These are phyloP conservation scores for Onthophagus taurus DNA, from an alignment of 1,140 invertebrate species.

Conservation along the genomic window DNA sequence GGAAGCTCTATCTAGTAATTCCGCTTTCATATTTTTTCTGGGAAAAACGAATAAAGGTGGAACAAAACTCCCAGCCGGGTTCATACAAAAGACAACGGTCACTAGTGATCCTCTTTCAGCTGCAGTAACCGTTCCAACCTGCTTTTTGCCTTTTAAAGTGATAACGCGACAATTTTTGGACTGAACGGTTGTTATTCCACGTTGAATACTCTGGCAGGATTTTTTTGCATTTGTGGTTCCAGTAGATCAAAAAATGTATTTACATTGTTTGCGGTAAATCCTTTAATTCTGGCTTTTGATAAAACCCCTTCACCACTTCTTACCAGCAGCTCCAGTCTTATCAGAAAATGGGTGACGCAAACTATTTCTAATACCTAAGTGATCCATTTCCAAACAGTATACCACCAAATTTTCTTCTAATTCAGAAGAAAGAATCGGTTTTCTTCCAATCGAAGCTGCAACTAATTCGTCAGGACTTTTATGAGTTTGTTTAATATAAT, in stretches of 20 bases:
- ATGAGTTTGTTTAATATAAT: no score
- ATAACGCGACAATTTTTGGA: slow-evolving; percentile 25
- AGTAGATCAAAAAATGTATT: slow-evolving; percentile 30
- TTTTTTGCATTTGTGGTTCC: slow-evolving; percentile 23
- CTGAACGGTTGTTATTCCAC: slow-evolving; percentile 30
- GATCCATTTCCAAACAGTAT: slow-evolving; percentile 9
- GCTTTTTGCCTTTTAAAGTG: no score
- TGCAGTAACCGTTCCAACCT: slow-evolving; percentile 38
- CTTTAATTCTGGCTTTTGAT: slow-evolving; percentile 25
- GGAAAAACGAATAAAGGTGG: slow-evolving; percentile 27
- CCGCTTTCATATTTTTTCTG: slow-evolving; percentile 15
- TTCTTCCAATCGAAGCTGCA: no score
- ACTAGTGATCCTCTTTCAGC: slow-evolving; percentile 39
- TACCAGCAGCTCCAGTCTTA: slow-evolving; percentile 1
- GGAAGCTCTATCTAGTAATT: slow-evolving; percentile 16
- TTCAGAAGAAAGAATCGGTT: no score
- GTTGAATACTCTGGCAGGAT: slow-evolving; percentile 29
- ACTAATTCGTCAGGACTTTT: no score
- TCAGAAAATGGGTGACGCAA: slow-evolving; percentile 13
- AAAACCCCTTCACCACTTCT: slow-evolving; percentile 24
- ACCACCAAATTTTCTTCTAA: no score
- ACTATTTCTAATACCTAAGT: slow-evolving; percentile 19
- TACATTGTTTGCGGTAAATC: slow-evolving; percentile 28
- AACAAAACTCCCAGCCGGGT: slow-evolving; percentile 30
- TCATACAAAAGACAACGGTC: slow-evolving; percentile 28